A percentile compares a stretch with the other conserved stretches of the same genome.
These are phyloP conservation scores for Hyles vespertilio DNA, from an alignment of 1,140 invertebrate species.

Conservation along the genomic window DNA sequence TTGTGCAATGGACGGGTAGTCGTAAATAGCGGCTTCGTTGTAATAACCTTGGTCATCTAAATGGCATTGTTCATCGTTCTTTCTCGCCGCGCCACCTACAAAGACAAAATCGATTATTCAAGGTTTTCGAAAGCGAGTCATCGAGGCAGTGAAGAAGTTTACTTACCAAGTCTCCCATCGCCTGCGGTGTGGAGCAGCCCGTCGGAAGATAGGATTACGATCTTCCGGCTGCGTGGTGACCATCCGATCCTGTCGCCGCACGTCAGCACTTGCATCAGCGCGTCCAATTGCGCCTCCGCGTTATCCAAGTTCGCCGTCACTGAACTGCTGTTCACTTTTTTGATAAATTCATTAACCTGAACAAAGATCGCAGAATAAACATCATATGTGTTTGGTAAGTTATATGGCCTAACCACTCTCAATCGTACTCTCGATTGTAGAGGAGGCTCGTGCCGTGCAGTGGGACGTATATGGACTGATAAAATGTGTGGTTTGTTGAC, in stretches of 20 bases:
- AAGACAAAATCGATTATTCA: slow-evolving; percentile 14
- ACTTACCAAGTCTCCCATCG: slow-evolving; percentile 77
- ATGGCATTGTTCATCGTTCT: slow-evolving; percentile 76
- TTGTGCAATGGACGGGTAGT: slow-evolving; percentile 80
- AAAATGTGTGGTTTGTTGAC: too few species aligned
- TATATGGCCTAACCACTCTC: too few species aligned
- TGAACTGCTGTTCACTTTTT: slow-evolving; percentile 66
- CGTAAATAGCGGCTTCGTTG: slow-evolving; percentile 72
- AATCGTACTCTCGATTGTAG: too few species aligned
- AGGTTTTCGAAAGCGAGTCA: not conserved
- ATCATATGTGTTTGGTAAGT: not conserved
- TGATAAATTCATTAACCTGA: slow-evolving; percentile 71
- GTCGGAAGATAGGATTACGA: slow-evolving; percentile 80
- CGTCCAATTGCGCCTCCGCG: slow-evolving; percentile 98
- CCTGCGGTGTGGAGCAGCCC: slow-evolving; percentile 80
- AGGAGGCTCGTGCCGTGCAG: too few species aligned
- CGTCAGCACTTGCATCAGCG: slow-evolving; percentile 97
- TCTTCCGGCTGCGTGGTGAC: slow-evolving; percentile 76
- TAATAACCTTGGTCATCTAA: slow-evolving; percentile 76
- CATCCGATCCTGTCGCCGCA: slow-evolving; percentile 85
- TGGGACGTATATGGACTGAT: too few species aligned
- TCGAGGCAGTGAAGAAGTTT: not conserved
- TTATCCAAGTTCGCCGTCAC: slow-evolving; percentile 98
- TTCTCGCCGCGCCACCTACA: slow-evolving; percentile 68
- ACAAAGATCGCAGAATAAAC: slow-evolving; percentile 2